Evolutionary conservation across 2,113 vertebrate species (phyloP).

Genomic region (Egretta garzetta): DNA sequence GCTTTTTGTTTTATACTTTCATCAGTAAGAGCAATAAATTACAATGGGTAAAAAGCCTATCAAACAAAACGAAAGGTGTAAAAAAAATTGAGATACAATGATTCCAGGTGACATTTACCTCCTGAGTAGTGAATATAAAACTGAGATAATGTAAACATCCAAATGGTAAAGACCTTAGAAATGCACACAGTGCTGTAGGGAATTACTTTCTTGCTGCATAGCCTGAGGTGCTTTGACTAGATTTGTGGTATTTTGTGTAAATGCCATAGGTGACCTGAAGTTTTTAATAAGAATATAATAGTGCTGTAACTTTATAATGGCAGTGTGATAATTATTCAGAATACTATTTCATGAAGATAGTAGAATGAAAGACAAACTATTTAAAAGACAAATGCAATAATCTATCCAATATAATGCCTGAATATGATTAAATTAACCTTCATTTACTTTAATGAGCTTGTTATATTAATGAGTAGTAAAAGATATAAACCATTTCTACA

Average conservation of each 20-base stretch:
- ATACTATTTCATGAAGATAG: background rate
- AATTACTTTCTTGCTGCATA: background rate
- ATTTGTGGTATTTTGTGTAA: conserved; percentile 13
- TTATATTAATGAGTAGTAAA: conserved; percentile 25
- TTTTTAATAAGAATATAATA: background rate
- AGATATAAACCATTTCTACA: background rate
- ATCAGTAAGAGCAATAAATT: conserved; percentile 30
- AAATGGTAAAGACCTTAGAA: conserved; percentile 18
- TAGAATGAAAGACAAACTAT: conserved; percentile 12
- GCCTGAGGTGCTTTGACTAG: background rate
- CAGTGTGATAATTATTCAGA: background rate
- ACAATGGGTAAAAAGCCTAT: background rate
- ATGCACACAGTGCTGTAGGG: background rate
- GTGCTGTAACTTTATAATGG: background rate
- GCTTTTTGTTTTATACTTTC: conserved; percentile 22
- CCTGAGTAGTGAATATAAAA: conserved; percentile 42
- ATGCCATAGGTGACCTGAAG: conserved; percentile 4
- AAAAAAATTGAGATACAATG: background rate
- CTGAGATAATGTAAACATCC: conserved; percentile 41
- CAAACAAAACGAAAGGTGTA: conserved; percentile 2
- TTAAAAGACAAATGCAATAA: conserved; percentile 12
- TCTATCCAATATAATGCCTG: background rate
- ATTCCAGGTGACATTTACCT: conserved; percentile 61
- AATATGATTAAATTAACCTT: conserved; percentile 26
- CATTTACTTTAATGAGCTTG: conserved; percentile 36